A percentile compares a stretch with the other conserved stretches of the same genome.
Evolutionary conservation across 2,113 vertebrate genomes (phyloP).

Genomic region (Actinemys pallida): DNA sequence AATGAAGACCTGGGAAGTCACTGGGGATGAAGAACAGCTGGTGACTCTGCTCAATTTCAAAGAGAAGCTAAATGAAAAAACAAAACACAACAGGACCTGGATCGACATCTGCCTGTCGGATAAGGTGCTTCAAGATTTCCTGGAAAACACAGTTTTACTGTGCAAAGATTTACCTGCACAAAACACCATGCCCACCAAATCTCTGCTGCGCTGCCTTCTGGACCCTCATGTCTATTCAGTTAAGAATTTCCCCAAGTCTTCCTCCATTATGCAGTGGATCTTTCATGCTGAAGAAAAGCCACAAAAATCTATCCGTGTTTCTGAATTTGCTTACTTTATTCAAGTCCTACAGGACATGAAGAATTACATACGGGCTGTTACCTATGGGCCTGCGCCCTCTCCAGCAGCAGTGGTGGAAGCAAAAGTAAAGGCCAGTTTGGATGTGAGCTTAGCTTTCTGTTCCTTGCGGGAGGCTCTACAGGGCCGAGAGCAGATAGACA

Average conservation of each 20-base stretch:
- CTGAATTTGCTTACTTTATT: conserved; percentile 51
- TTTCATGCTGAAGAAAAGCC: rapidly evolving
- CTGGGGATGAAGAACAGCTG: too few species aligned
- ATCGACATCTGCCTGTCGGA: conserved; percentile 64
- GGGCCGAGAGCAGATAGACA: conserved; percentile 31
- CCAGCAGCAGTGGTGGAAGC: background rate
- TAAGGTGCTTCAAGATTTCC: conserved; percentile 61
- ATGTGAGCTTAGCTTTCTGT: background rate
- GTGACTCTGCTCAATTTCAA: conserved; percentile 29
- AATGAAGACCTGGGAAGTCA: too few species aligned
- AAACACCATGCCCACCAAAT: conserved; percentile 42
- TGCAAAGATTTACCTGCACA: conserved; percentile 12
- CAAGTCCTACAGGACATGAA: conserved; percentile 38
- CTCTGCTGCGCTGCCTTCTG: conserved; percentile 56
- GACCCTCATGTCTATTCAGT: conserved; percentile 61
- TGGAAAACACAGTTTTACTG: conserved; percentile 9
- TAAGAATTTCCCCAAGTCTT: conserved; percentile 58
- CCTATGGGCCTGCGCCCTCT: background rate
- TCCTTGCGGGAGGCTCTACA: conserved; percentile 58
- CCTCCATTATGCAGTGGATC: conserved; percentile 65
- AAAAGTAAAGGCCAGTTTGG: conserved; percentile 51
- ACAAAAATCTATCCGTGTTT: background rate
- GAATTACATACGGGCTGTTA: conserved; percentile 13
- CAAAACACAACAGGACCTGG: conserved; percentile 50
- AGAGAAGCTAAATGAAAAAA: conserved; percentile 23